Conservation (phyloP, 2,113 vertebrate species). For the Litocranius walleri region DNA sequence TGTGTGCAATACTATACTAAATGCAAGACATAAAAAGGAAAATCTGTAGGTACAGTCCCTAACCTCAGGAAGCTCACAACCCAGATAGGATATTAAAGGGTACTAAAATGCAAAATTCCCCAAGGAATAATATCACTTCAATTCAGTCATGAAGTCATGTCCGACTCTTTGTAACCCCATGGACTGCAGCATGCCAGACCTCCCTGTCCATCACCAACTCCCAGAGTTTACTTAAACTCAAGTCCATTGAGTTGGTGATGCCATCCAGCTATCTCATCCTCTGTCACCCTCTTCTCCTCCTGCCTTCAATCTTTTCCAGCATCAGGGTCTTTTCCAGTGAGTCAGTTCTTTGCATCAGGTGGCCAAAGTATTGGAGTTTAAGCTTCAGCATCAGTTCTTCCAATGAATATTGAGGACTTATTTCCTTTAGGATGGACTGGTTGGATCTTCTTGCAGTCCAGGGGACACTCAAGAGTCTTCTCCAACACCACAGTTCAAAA, state of each 20-base stretch:
- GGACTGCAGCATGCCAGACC: background rate
- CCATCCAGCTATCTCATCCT: background rate
- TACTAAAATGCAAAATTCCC: background rate
- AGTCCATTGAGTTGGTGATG: background rate
- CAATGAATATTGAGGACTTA: background rate
- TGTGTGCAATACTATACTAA: background rate
- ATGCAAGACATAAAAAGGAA: background rate
- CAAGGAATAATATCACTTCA: background rate
- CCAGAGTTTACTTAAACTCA: background rate
- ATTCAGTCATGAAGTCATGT: background rate
- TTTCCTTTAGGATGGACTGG: background rate
- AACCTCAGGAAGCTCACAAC: background rate
- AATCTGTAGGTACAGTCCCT: background rate
- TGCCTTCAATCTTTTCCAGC: background rate
- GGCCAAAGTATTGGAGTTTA: background rate
- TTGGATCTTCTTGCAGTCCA: background rate
- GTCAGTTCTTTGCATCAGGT: background rate
- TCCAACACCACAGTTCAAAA: background rate
- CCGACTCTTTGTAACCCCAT: fast-evolving
- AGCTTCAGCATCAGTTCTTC: background rate
- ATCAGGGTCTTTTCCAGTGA: background rate
- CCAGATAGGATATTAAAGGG: background rate
- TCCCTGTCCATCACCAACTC: background rate
- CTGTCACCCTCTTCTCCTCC: background rate
- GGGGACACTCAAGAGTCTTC: background rate